Percentiles rank a stretch among this genome's conserved stretches.
Conservation (phyloP, 1,140 invertebrate genomes). For the Aphelenchoides besseyi region DNA sequence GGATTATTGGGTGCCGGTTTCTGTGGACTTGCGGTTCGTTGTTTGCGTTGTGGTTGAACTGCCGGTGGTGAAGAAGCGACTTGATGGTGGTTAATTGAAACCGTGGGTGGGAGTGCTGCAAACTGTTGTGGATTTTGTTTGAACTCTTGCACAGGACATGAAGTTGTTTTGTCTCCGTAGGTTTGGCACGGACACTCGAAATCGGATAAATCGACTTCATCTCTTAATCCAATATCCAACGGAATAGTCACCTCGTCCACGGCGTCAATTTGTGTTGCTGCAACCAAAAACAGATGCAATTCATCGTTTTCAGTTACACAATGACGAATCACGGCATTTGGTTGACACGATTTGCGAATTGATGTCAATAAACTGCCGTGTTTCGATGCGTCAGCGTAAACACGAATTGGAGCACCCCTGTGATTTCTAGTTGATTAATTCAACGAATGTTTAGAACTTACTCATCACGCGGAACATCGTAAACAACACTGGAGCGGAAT, state of each 20-base stretch:
- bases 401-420: neutral
- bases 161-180: neutral
- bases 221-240: slow-evolving; percentile 32
- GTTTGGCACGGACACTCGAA: slow-evolving; percentile 3
- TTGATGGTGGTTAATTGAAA: neutral
- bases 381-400: slow-evolving; percentile 2
- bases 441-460: neutral
- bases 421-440: neutral
- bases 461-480: neutral
- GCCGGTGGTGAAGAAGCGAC: neutral
- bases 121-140: neutral
- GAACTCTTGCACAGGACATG: neutral
- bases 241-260: slow-evolving; percentile 43
- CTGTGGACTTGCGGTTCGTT: neutral
- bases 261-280: slow-evolving; percentile 32
- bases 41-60: neutral
- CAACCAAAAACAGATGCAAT: slow-evolving; percentile 38
- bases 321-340: slow-evolving; percentile 34
- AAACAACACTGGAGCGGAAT: neutral
- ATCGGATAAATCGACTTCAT: slow-evolving; percentile 13
- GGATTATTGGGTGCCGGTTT: neutral
- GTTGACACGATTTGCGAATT: slow-evolving; percentile 36
- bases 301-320: slow-evolving; percentile 30
- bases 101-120: neutral
- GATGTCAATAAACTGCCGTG: slow-evolving; percentile 1